phyloP scores from a whole-genome alignment of 1,140 invertebrate species.

The Dysdera silvatica region DNA sequence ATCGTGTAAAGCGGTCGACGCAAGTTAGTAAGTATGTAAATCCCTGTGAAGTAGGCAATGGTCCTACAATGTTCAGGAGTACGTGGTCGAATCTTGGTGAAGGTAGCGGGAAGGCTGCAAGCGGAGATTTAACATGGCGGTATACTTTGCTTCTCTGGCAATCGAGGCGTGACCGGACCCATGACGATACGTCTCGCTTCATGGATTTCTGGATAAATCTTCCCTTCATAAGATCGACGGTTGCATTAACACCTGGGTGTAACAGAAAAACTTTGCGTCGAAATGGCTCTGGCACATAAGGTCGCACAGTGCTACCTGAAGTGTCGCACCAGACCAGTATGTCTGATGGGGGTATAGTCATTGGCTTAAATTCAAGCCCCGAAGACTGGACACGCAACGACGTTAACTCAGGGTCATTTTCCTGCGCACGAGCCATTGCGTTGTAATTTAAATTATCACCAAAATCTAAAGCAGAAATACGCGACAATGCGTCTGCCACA shows the following conservation, averaged over 20 bases:
- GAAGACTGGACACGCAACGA: not conserved
- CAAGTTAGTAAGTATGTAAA: conserved; percentile 43
- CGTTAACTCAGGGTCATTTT: conserved; percentile 4
- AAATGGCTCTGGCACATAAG: conserved; percentile 9
- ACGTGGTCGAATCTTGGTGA: conserved; percentile 42
- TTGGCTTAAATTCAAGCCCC: not conserved
- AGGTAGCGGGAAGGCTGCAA: not conserved
- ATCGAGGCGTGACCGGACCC: not conserved
- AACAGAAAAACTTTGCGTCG: conserved; percentile 13
- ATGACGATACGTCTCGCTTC: not conserved
- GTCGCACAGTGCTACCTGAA: not conserved
- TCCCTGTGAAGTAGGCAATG: conserved; percentile 40
- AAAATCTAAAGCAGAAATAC: not conserved
- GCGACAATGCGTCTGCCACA: conserved; percentile 20
- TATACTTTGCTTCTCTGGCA: conserved; percentile 23
- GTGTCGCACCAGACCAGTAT: conserved; percentile 2
- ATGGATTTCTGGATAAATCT: conserved; percentile 22
- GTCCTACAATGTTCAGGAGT: conserved; percentile 41
- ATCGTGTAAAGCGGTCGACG: conserved; percentile 46
- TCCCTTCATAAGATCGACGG: not conserved
- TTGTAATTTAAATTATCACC: not conserved
- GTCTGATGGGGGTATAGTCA: not conserved
- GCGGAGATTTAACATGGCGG: conserved; percentile 22
- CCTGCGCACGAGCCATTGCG: conserved; percentile 7
- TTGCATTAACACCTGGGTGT: conserved; percentile 12